phyloP scores from a whole-genome alignment of 1,140 invertebrate genomes.

The Lucilia sericata region DNA sequence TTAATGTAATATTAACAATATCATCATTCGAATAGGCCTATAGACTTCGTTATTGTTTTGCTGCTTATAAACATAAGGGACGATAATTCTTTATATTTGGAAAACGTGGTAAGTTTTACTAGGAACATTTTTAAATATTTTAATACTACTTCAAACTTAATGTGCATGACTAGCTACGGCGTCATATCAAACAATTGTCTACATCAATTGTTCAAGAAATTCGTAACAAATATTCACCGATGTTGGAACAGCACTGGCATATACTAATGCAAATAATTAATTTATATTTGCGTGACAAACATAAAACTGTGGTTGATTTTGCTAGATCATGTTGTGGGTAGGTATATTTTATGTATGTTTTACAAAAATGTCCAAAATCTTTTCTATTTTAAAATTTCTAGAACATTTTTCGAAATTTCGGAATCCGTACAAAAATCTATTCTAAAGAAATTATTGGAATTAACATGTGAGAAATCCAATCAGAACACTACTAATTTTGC shows the following conservation, averaged over 20 bases:
- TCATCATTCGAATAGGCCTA: constrained; percentile 56
- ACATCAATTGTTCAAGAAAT: constrained; percentile 62
- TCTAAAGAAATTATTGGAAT: constrained; percentile 59
- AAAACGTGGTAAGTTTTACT: constrained; percentile 63
- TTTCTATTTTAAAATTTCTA: constrained; percentile 44
- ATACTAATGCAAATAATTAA: constrained; percentile 67
- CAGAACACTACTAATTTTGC: constrained; percentile 59
- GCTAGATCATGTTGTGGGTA: constrained; percentile 58
- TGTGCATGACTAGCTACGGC: constrained; percentile 53
- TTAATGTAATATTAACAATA: neutral
- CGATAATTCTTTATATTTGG: constrained; percentile 64
- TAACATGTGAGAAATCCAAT: constrained; percentile 62
- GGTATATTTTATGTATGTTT: no score
- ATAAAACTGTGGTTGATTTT: constrained; percentile 57
- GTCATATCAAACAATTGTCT: constrained; percentile 64
- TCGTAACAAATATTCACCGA: constrained; percentile 62
- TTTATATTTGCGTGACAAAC: constrained; percentile 62
- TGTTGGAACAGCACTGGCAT: constrained; percentile 65
- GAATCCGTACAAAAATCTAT: constrained; percentile 62
- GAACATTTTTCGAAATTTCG: constrained; percentile 60
- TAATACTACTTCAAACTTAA: constrained; percentile 2
- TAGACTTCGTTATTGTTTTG: constrained; percentile 68
- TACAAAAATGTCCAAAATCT: no score
- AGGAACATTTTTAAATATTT: neutral
- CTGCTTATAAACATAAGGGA: constrained; percentile 66